Evolutionary conservation across 2,797 vertebrate species (phyloP), one percentile per base, ranked within the genome.

Genomic region (Argyrosomus regius): DNA sequence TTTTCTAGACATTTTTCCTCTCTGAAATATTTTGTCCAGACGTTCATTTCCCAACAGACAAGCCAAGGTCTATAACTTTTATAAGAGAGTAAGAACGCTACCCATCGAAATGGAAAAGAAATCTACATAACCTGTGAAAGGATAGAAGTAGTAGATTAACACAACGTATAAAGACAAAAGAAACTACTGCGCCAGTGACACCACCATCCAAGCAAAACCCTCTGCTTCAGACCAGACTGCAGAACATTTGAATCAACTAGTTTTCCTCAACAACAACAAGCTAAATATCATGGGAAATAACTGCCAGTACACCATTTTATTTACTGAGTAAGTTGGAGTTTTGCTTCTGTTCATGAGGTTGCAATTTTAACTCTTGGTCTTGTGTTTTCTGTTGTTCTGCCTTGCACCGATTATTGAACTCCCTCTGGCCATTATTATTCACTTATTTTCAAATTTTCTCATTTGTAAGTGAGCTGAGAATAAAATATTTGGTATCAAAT

Each of bases 21-120:
- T 54, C 58, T 50, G 22, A 62, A 65, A 69, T 43, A 50, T 28
- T 26, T 31, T 22, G 7, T 50, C 48, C 63, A 80, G 68, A 76
- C 10, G 2, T 60, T 56, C 9, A 67, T 68, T 72, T 72, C 45
- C 12, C 10, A n/a, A 5, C 31, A n/a, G 56, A 24, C 28, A 54
- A 53, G 52, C 41, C 31, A 43, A 28, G 14, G 18, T 52, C 28
- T 58, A 7, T 3, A 69, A 31, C 75, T 64, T 22, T 58, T 17
- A n/a, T 5, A 17, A 52, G 3, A 13, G 22, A 59, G 49, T 20
- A 3, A 46, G 5, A 26, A 62, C 8, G 22, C 10, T 45, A 1
- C 22, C 6, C 11, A 22, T 24, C 24, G 48, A 59, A 61, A 56
- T 28, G 46, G 41, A 62, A 67, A 49, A 45, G 48, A 8, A n/a